These are phyloP conservation scores for Trypoxylon attenuatum DNA, from an alignment of 2,888 invertebrate genomes.

Conservation along the genomic window DNA sequence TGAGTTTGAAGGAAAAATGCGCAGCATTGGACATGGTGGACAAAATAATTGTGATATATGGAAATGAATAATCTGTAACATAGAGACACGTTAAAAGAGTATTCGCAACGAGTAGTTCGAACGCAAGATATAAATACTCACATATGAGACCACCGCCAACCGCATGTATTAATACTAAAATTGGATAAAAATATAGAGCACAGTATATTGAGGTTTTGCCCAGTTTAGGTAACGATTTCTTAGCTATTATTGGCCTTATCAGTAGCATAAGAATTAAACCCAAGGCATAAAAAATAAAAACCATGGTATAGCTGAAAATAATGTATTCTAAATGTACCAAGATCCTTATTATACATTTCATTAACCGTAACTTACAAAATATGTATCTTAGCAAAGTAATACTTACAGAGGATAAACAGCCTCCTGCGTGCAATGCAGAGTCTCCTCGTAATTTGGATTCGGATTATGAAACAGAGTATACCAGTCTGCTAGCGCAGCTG, in stretches of 20 bases:
- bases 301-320: slow-evolving; percentile 89
- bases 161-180: slow-evolving; percentile 90
- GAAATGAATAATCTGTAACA: slow-evolving; percentile 93
- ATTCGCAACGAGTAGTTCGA: not conserved
- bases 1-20: slow-evolving; percentile 90
- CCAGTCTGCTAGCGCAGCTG: slow-evolving; percentile 93
- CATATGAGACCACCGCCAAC: slow-evolving; percentile 94
- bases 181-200: slow-evolving; percentile 95
- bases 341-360: not conserved
- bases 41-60: slow-evolving; percentile 92
- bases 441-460: slow-evolving; percentile 90
- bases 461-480: slow-evolving; percentile 97
- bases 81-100: slow-evolving; percentile 39
- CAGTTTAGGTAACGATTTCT: slow-evolving; percentile 80
- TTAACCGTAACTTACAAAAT: not conserved
- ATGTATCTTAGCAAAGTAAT: not conserved
- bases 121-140: slow-evolving; percentile 76
- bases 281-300: slow-evolving; percentile 91
- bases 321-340: slow-evolving; percentile 9
- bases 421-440: slow-evolving; percentile 96
- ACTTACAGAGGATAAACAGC: slow-evolving; percentile 97
- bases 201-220: slow-evolving; percentile 92
- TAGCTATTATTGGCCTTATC: slow-evolving; percentile 85
- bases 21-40: slow-evolving; percentile 95
- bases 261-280: slow-evolving; percentile 87